Percentiles rank a stretch among this genome's conserved stretches.
Evolutionary conservation across 2,888 invertebrate species (phyloP).

Genomic region (Agelastica alni): DNA sequence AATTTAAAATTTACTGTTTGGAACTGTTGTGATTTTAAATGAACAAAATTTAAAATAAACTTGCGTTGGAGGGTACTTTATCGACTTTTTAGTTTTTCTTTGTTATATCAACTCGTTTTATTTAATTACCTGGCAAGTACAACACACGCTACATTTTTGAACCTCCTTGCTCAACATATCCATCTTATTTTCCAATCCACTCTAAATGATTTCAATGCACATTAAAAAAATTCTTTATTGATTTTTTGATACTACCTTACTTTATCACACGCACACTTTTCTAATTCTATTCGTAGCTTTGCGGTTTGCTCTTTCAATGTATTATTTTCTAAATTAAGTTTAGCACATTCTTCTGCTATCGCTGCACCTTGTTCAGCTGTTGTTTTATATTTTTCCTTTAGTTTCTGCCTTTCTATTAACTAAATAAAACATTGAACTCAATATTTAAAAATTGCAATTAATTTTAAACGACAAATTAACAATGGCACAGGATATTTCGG

Average conservation of each 20-base stretch:
- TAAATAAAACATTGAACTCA: conserved; percentile 15
- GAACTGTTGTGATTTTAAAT: no score
- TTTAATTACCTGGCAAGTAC: no score
- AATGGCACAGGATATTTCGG: no score
- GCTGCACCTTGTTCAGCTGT: conserved; percentile 16
- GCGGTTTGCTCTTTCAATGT: conserved; percentile 19
- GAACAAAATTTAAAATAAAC: no score
- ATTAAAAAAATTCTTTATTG: conserved; percentile 11
- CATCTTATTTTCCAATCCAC: conserved; percentile 26
- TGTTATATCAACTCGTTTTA: no score
- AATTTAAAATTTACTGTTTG: no score
- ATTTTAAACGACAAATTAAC: no score
- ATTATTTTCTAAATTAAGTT: conserved; percentile 26
- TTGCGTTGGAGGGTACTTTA: no score
- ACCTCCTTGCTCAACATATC: conserved; percentile 24
- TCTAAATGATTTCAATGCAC: conserved; percentile 27
- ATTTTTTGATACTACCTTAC: conserved; percentile 23
- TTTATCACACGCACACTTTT: conserved; percentile 19
- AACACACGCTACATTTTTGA: conserved; percentile 30
- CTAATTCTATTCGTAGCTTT: conserved; percentile 20
- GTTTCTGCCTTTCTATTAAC: conserved; percentile 28
- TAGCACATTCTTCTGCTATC: conserved; percentile 24
- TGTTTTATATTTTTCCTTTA: conserved; percentile 29
- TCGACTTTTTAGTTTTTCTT: background rate
- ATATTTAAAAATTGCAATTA: no score